Base-by-base conservation (phyloP, 1,140 invertebrate species). In the Artemia franciscana region DNA sequence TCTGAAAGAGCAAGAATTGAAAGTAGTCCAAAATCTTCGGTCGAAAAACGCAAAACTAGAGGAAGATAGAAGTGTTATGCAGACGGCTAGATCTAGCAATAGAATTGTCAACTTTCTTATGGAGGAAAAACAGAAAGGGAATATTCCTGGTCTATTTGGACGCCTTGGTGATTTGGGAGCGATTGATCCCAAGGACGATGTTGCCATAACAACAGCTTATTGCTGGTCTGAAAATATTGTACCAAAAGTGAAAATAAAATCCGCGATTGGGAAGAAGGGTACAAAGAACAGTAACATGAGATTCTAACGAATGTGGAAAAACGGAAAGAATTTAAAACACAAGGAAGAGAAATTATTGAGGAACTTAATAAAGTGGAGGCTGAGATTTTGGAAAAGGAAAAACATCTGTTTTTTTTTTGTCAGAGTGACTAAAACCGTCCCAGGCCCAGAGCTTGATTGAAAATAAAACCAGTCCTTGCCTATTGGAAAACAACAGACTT, bases 121-220 rank as follows among this genome's bases (percentile, higher is more conserved):
- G 84, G 78, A 80, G n/a, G 81, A 89, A 67, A 95, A 95, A 71
- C 73, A 74, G 4, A 77, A 80, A 57, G 91, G 91, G 5, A 77
- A 78, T 39, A 71, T 98, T 23, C 78, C 80, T 1, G 90, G 91
- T 30, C 83, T 96, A 64, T 82, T 85, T 71, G 92, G 92, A 0
- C 78, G 92, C 74, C 73, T 97, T 72, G 92, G 93, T 59, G 92
- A 98, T 73, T 77, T 98, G n/a, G 95, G 93, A 28, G 91, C 82
- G 0, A 95, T 98, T 67, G 87, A 95, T 74, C 73, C 76, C 24
- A 91, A 91, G 73, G 98, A 92, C 73, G 94, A 98, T 71, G 80
- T 95, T 0, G 95, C 94, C 1, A 82, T 98, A 67, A 96, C 92
- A 0, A 96, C 92, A 0, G 91, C 91, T 12, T 95, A 89, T 72